A percentile compares a stretch with the other conserved stretches of the same genome.
Evolutionary conservation across 2,113 vertebrate genomes (phyloP).

Genomic region (Poeciliopsis retropinna): DNA sequence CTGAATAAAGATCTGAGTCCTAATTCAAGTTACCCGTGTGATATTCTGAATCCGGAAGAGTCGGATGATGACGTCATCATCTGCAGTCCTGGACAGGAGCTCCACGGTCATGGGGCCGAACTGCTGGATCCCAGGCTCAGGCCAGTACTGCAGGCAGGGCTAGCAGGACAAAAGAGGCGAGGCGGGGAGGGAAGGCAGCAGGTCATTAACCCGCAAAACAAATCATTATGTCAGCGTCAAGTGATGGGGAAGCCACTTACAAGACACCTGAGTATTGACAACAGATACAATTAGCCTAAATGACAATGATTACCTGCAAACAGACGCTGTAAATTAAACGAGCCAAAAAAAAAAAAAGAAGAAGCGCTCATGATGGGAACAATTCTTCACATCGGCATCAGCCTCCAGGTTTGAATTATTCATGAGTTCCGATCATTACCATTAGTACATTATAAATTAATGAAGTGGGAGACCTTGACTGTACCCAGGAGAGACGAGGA

Average conservation of each 20-base stretch:
- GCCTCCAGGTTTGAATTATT: constrained; percentile 59
- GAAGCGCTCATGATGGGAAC: constrained; percentile 13
- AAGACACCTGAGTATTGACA: constrained; percentile 69
- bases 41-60: constrained; percentile 94
- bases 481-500: constrained; percentile 53
- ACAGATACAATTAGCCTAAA: constrained; percentile 70
- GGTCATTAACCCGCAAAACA: constrained; percentile 52
- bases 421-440: constrained; percentile 67
- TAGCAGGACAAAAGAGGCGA: constrained; percentile 27
- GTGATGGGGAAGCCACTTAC: constrained; percentile 48
- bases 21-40: constrained; percentile 85
- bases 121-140: constrained; percentile 91
- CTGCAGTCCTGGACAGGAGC: constrained; percentile 85
- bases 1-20: too few species aligned
- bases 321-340: constrained; percentile 60
- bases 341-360: constrained; percentile 34
- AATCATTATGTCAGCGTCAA: constrained; percentile 56
- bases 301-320: constrained; percentile 70
- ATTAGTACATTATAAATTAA: constrained; percentile 70
- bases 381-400: constrained; percentile 49
- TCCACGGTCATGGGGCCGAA: constrained; percentile 95
- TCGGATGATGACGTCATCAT: constrained; percentile 91
- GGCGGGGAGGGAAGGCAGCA: background rate
- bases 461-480: constrained; percentile 52
- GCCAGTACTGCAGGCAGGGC: constrained; percentile 93